Evolutionary conservation across 2,113 vertebrate species (phyloP), one percentile per base, ranked within the genome.

Genomic region (Carlito syrichta): DNA sequence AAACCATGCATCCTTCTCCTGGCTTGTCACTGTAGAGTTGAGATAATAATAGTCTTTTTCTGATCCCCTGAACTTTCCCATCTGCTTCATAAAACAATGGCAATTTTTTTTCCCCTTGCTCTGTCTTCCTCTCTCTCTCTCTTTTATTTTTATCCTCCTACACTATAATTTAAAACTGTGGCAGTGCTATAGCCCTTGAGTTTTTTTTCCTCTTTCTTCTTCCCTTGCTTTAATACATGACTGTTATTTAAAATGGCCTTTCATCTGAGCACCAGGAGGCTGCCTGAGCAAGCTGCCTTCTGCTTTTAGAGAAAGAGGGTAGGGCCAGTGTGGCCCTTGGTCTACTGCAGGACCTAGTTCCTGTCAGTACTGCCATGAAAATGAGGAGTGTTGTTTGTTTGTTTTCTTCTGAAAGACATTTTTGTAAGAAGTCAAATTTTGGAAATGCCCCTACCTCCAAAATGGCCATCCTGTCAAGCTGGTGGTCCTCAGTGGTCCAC

Each of bases 81-180:
- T 99, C 98, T 98, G 98, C 98, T 98, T 98, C 98, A 98, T 98
- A 98, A 99, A 99, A 98, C 98, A 98, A 98, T 98, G 98, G 98
- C 98, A 98, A 98, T 98, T 98, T 98, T 98, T 98, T 98, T 98
- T 94, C 63, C 98, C 94, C 95, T 98, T 94, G 96, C 94, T 95
- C 98, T 96, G 95, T 97, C 94, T 97, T 92, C 84, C 96, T 96
- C 98, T 98, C 96, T 98, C 96, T 98, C 97, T 95, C 97, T 98
- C 96, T 97, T 98, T 98, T 98, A 98, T 98, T 98, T 98, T 98
- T 98, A 98, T 98, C 97, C 97, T 97, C 94, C 98, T 97, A 94
- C 81, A 76, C 98, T 98, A 98, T 98, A 98, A 98, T 98, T 98
- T 98, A 98, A 98, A 98, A 96, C 96, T 92, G 85, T 97, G 97